Evolutionary conservation across 2,113 vertebrate genomes (phyloP), one percentile per base, ranked within the genome.

Genomic region (Hemicordylus capensis): DNA sequence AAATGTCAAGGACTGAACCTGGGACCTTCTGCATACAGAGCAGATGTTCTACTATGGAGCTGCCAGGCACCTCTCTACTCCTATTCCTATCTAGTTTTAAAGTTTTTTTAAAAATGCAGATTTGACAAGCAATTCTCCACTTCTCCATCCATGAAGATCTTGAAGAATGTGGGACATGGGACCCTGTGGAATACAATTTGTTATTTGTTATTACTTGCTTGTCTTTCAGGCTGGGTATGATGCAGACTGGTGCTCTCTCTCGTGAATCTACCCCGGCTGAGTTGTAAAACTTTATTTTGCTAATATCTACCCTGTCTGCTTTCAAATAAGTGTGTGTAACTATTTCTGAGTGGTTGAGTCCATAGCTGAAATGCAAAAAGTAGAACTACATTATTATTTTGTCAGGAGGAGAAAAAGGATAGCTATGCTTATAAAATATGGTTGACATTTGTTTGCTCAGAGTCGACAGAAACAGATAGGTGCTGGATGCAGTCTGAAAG

Each of bases 361-460:
- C 59, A 80, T 78, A 86, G 66, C 69, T 88, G 83, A 63, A 69
- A 88, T 76, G 54, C 28, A 17, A 51, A 76, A 19, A 64, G 81
- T n/a, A 83, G 85, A 10, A 84, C 66, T 76, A 87, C 73, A 72
- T 3, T 88, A 79, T 86, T 90, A 88, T 69, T 85, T 76, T 81
- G 70, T 75, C 77, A 86, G 70, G 67, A 85, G 77, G 56, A 78
- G 51, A 20, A 39, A 9, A 63, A 44, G 2, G n/a, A 34, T 70
- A 44, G 31, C 54, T 58, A 54, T 61, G 54, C 88, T 81, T 26
- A 80, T 64, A 87, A 85, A 78, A 85, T 79, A 79, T 48, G 10
- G 76, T 67, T 73, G 84, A 85, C 56, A 34, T 61, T 85, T 79
- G 84, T 85, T 58, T 72, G 84, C 54, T 44, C 20, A 37, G 37